Base-by-base conservation (phyloP, 2,797 vertebrate species). In the Capromys pilorides region DNA sequence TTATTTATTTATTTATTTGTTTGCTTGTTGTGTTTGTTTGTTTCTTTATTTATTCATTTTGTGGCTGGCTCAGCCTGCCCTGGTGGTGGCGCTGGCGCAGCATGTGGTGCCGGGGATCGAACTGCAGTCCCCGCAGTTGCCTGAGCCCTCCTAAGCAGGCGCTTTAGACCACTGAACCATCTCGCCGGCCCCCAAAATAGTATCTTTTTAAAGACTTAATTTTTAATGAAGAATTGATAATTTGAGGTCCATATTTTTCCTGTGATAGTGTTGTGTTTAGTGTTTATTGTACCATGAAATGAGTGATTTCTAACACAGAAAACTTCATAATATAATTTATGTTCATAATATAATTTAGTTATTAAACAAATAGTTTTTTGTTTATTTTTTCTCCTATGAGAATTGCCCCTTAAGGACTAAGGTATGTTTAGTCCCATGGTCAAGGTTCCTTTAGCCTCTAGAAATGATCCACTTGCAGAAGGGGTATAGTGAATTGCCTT, bases 221-320 rank as follows among this genome's bases (percentile, higher is more conserved):
- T 84, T 95, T 86, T 94, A 91, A 66, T 84, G 57, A 91, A 90
- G 49, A 73, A 54, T 61, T 93, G 49, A n/a, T 91, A 80, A 91
- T 90, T 89, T 92, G 89, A 33, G 22, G 80, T 85, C 33, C 45
- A 8, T 62, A 12, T 64, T 93, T 95, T 95, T 69, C 36, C 49
- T 84, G 12, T 96, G 78, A 79, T 94, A 90, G 5, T 92, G 75
- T 39, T 78, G 26, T 78, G 31, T 85, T 97, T 93, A 24, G 79
- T 82, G 45, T 80, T 96, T 78, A 62, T 78, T 86, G 36, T 92
- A 80, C 45, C 59, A 49, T 91, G 51, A 81, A 78, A 67, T 69
- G 61, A 95, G 41, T 88, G 41, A n/a, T 85, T 86, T 90, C 75
- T 28, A 95, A 92, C 49, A 77, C 64, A 81, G 31, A n/a, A 73